These are phyloP conservation scores for Drosophila dives DNA, from an alignment of 2,888 invertebrate genomes.

Conservation along the genomic window DNA sequence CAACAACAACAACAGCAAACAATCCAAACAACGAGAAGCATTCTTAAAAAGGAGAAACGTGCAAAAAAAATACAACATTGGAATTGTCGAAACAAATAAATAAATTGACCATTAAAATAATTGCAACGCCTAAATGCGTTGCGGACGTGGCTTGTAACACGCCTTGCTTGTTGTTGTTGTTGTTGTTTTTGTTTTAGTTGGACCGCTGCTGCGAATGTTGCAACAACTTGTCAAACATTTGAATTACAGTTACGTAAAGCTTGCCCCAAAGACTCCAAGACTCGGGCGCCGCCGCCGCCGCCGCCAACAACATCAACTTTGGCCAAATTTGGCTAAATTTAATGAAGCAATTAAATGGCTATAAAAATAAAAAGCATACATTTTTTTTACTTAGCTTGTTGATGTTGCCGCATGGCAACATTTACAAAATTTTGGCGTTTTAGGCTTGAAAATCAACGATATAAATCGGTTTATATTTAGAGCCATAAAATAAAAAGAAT, in stretches of 20 bases:
- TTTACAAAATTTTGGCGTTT: slow-evolving; percentile 20
- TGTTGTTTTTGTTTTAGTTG: slow-evolving; percentile 48
- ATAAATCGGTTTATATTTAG: slow-evolving; percentile 7
- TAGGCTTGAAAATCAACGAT: slow-evolving; percentile 10
- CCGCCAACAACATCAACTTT: slow-evolving; percentile 41
- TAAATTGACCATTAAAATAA: slow-evolving; percentile 82
- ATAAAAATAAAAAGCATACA: slow-evolving; percentile 51
- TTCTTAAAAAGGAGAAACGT: slow-evolving; percentile 72
- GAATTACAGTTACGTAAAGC: slow-evolving; percentile 79
- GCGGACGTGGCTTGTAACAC: slow-evolving; percentile 76
- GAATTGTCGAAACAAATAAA: slow-evolving; percentile 73
- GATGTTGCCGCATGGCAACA: slow-evolving; percentile 52
- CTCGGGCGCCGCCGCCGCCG: slow-evolving; percentile 37
- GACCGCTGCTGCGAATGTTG: slow-evolving; percentile 64
- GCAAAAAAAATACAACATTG: slow-evolving; percentile 26
- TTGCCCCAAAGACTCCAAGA: slow-evolving; percentile 39
- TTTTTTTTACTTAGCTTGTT: slow-evolving; percentile 32
- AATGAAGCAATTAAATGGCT: slow-evolving; percentile 83
- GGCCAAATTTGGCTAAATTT: slow-evolving; percentile 82
- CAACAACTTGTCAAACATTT: slow-evolving; percentile 82
- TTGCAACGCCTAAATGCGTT: slow-evolving; percentile 80
- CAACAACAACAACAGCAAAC: slow-evolving; percentile 26
- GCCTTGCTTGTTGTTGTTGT: slow-evolving; percentile 59
- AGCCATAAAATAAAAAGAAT: neutral
- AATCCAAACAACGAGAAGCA: slow-evolving; percentile 51